Evolutionary conservation across 2,888 invertebrate genomes (phyloP), one percentile per base, ranked within the genome.

Genomic region (Plagodis pulveraria): DNA sequence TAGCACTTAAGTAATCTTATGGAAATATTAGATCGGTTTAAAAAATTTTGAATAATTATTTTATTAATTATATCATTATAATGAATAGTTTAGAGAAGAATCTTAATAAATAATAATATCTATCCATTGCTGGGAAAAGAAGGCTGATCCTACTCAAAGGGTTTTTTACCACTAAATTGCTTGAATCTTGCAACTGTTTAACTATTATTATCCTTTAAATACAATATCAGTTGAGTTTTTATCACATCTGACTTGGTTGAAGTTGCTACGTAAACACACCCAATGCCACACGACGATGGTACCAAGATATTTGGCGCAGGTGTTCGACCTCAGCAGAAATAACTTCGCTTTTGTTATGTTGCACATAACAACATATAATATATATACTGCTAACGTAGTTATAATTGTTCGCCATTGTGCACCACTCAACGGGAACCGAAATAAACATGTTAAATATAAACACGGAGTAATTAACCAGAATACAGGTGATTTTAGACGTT

Each of bases 261-360:
- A 22, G 46, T 50, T 33, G 11, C 44, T 48, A 61, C 52, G 41
- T 42, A 51, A 58, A 52, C 58, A 51, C 9, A 6, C 62, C 69
- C 71, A 72, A 73, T 72, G 68, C 65, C 70, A 72, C 36, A 41
- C 58, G 63, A 70, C 65, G 72, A 76, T 61, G 56, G 80, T 72
- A 74, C 74, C 71, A 73, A 71, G 76, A 75, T 73, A 78, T 80
- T 80, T 72, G 76, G 84, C 84, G 83, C 83, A 86, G 86, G 86
- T 77, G 77, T 74, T 67, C 77, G 80, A 76, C 86, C 87, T 85
- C 76, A 76, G 68, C 81, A 68, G 74, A 82, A 86, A 84, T 83
- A 83, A 74, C 68, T 65, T 56, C 51, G 70, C 79, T 78, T 81
- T 84, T 83, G 80, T 83, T 72, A 68, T 73, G 70, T 73, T 84